A percentile compares a stretch with the other conserved stretches of the same genome.
Conservation (phyloP, 2,888 invertebrate genomes). For the Pelosia muscerda region DNA sequence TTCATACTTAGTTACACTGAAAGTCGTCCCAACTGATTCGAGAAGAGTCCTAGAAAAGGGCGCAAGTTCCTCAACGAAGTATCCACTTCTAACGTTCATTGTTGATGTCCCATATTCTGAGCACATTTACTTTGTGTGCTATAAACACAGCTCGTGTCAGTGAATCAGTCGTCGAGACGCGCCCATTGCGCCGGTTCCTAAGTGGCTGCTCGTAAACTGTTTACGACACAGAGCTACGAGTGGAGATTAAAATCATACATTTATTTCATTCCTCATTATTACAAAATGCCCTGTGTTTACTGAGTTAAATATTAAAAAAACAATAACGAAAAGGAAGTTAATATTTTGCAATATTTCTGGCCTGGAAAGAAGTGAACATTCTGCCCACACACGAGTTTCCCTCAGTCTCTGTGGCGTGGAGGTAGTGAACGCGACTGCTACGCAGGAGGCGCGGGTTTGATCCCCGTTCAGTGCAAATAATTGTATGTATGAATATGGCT, state of each 20-base stretch:
- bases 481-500: too few relatives aligned
- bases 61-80: not conserved
- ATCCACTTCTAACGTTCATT: not conserved
- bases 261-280: conserved; percentile 84
- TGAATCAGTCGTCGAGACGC: conserved; percentile 38
- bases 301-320: conserved; percentile 21
- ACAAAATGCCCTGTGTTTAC: conserved; percentile 56
- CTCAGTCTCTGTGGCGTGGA: too few relatives aligned
- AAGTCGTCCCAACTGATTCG: too few relatives aligned
- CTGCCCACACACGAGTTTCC: too few relatives aligned
- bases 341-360: too few relatives aligned
- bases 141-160: conserved; percentile 6
- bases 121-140: conserved; percentile 3
- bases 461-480: too few relatives aligned
- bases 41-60: too few relatives aligned
- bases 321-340: too few relatives aligned
- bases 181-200: conserved; percentile 49
- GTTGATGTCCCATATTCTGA: not conserved
- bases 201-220: conserved; percentile 81
- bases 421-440: too few relatives aligned
- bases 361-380: too few relatives aligned
- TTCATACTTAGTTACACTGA: too few relatives aligned
- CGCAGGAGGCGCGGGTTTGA: too few relatives aligned
- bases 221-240: conserved; percentile 78
- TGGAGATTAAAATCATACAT: conserved; percentile 84